phyloP scores from a whole-genome alignment of 2,113 vertebrate genomes.

The Ictalurus furcatus region DNA sequence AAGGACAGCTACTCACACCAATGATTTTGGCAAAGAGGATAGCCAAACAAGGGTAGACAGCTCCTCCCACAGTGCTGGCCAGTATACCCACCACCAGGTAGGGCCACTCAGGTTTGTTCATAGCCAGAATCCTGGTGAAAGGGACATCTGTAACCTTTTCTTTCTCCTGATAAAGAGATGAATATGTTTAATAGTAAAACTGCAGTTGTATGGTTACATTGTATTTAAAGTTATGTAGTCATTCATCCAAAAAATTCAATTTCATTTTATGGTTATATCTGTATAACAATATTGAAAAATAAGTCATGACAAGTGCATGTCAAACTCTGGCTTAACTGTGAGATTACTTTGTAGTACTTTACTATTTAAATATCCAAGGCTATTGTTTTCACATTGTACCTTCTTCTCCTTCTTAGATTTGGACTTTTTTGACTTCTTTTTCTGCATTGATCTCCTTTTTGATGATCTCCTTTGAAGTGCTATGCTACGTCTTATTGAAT shows the following conservation, averaged over 20 bases:
- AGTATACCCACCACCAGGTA: constrained; percentile 66
- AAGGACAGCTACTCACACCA: constrained; percentile 63
- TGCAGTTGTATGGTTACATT: neutral
- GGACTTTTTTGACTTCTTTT: constrained; percentile 7
- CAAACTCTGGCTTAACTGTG: neutral
- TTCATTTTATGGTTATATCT: neutral
- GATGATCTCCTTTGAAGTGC: constrained; percentile 51
- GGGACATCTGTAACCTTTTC: constrained; percentile 63
- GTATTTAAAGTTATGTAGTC: neutral
- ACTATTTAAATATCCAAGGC: neutral
- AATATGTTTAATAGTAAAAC: constrained; percentile 3
- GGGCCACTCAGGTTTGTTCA: constrained; percentile 75
- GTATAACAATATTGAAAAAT: neutral
- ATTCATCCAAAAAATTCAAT: neutral
- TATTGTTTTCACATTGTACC: constrained; percentile 9
- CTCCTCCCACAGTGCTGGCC: constrained; percentile 67
- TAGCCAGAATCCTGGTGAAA: constrained; percentile 66
- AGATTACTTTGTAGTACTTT: neutral
- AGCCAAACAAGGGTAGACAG: constrained; percentile 66
- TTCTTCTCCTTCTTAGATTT: constrained; percentile 53
- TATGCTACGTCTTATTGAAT: constrained; percentile 52
- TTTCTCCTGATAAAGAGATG: constrained; percentile 54
- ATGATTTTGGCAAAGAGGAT: constrained; percentile 76
- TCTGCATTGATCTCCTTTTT: constrained; percentile 36
- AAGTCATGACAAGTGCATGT: neutral